Evolutionary conservation across 2,888 invertebrate genomes (phyloP).

Genomic region (Drosophila multiciliata): DNA sequence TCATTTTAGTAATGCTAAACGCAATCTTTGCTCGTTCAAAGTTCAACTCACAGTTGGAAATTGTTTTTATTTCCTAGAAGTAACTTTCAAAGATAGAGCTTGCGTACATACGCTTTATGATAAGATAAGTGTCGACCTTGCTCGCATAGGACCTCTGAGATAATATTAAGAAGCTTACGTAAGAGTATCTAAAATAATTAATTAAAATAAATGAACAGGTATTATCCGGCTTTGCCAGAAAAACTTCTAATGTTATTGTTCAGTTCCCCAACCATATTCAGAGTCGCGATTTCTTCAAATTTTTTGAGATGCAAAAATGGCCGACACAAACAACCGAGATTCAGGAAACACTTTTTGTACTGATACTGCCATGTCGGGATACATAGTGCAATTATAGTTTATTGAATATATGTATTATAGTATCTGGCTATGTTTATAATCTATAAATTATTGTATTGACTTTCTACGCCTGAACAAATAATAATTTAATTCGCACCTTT

Average conservation of each 20-base stretch:
- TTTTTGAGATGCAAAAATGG: background rate
- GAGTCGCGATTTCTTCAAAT: background rate
- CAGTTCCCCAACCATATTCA: background rate
- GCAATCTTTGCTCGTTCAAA: background rate
- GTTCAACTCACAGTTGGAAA: background rate
- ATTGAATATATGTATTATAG: background rate
- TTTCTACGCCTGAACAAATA: background rate
- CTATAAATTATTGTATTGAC: background rate
- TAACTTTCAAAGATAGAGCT: background rate
- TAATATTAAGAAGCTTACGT: background rate
- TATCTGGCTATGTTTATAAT: background rate
- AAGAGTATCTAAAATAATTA: background rate
- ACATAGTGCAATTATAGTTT: background rate
- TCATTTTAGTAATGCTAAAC: background rate
- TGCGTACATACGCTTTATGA: background rate
- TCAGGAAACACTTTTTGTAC: too few species aligned
- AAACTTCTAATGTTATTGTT: background rate
- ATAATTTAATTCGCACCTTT: background rate
- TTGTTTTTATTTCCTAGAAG: background rate
- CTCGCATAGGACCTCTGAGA: background rate
- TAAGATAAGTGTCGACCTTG: background rate
- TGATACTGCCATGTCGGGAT: background rate
- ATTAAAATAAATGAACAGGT: background rate
- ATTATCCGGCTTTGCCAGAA: background rate
- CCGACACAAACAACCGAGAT: too few species aligned